phyloP scores from a whole-genome alignment of 2,888 invertebrate genomes.

The Polymixis flavicincta region DNA sequence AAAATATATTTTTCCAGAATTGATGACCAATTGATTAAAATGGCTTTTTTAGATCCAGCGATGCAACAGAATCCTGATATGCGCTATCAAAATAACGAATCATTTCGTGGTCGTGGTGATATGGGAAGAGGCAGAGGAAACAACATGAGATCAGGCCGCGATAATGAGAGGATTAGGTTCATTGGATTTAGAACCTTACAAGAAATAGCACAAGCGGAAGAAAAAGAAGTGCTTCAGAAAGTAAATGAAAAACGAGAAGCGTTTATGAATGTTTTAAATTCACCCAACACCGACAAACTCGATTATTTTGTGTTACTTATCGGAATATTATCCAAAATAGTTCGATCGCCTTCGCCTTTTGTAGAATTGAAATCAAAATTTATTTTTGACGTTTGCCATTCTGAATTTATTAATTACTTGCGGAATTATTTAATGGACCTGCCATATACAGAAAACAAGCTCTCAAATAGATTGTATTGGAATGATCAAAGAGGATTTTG shows the following conservation, averaged over 20 bases:
- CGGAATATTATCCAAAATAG: conserved; percentile 81
- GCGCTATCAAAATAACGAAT: conserved; percentile 9
- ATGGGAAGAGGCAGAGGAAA: conserved; percentile 14
- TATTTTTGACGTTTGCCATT: conserved; percentile 80
- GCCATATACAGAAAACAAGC: conserved; percentile 71
- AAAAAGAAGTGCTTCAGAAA: conserved; percentile 77
- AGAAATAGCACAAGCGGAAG: conserved; percentile 76
- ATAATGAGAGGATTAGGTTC: conserved; percentile 26
- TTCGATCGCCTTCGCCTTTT: conserved; percentile 78
- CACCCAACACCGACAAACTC: conserved; percentile 69
- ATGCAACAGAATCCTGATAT: conserved; percentile 8
- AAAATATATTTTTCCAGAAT: not conserved
- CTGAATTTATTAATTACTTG: conserved; percentile 76
- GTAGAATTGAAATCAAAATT: conserved; percentile 78
- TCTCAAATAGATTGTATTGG: conserved; percentile 77
- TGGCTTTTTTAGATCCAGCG: conserved; percentile 24
- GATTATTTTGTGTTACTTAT: conserved; percentile 82
- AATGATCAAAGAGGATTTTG: conserved; percentile 80
- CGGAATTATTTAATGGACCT: conserved; percentile 80
- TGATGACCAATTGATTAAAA: not conserved
- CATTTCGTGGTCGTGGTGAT: not conserved
- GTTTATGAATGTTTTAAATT: conserved; percentile 77
- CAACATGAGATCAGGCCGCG: conserved; percentile 10
- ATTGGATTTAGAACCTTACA: conserved; percentile 76
- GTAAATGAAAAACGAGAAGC: conserved; percentile 75